phyloP scores from a whole-genome alignment of 2,888 invertebrate species.

The Muschampia staudingeri region DNA sequence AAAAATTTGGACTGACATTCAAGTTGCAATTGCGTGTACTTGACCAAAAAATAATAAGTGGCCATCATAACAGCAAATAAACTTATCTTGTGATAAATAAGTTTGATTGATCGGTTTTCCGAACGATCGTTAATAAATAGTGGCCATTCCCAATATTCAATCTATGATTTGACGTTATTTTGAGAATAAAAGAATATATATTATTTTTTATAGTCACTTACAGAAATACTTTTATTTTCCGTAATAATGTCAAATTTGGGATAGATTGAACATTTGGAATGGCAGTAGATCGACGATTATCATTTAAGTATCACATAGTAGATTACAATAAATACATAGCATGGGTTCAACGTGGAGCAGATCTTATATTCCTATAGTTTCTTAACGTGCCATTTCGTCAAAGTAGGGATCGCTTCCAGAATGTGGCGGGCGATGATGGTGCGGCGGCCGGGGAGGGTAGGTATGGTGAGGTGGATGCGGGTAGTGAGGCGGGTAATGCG shows the following conservation, averaged over 20 bases:
- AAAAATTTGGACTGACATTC: background rate
- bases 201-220: too few species aligned
- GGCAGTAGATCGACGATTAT: background rate
- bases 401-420: background rate
- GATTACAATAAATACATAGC: background rate
- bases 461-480: slow-evolving; percentile 59
- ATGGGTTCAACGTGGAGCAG: slow-evolving; percentile 6
- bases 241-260: too few species aligned
- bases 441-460: slow-evolving; percentile 24
- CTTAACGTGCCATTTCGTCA: slow-evolving; percentile 31
- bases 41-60: too few species aligned
- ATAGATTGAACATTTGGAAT: too few species aligned
- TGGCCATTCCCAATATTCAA: too few species aligned
- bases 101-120: background rate
- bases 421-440: slow-evolving; percentile 17
- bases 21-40: too few species aligned
- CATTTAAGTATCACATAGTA: background rate
- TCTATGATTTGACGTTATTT: too few species aligned
- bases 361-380: slow-evolving; percentile 21
- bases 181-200: too few species aligned
- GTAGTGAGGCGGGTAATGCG: slow-evolving; percentile 49
- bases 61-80: too few species aligned
- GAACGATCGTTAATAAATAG: background rate
- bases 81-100: too few species aligned
- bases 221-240: too few species aligned